Evolutionary conservation across 2,113 vertebrate genomes (phyloP), one percentile per base, ranked within the genome.

Genomic region (Phrynocephalus versicolor): DNA sequence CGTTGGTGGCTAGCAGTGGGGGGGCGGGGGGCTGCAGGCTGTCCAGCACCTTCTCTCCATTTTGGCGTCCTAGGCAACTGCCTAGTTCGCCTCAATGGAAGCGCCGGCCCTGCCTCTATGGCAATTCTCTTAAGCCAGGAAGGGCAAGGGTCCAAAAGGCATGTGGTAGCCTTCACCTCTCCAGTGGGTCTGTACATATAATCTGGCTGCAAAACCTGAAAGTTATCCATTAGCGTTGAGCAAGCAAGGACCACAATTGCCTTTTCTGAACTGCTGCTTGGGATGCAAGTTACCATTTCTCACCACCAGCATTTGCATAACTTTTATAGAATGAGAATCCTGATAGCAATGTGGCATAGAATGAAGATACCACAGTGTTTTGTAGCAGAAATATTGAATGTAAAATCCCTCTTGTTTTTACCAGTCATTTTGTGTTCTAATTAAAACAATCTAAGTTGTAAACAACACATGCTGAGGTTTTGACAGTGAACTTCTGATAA

Each of bases 401-500:
- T 94, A 93, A 90, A 93, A 88, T 73, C 33, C 81, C 27, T 79
- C 86, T 85, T 90, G 89, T 84, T 93, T 95, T 92, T 91, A 93
- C 71, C 91, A 92, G 72, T 92, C 65, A 84, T 89, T 91, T 72
- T 85, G 2, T 89, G 76, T 92, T 95, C 92, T 96, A 96, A 95
- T 94, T 94, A 95, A 93, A 95, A 88, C 87, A 92, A 71, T 89
- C 89, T 94, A 92, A 95, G 93, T 94, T 89, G 87, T 94, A 95
- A 96, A 95, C 88, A 96, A 91, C 90, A 93, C 89, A 93, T 94
- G 91, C 89, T 90, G 85, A 94, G 87, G 55, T 89, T 94, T 90
- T 95, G 93, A 94, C 93, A 96, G 89, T 92, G 93, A 95, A 91
- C 92, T 90, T 92, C 89, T 95, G 94, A 94, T 95, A 94, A 95